phyloP scores from a whole-genome alignment of 2,113 vertebrate genomes.

The Perccottus glenii region DNA sequence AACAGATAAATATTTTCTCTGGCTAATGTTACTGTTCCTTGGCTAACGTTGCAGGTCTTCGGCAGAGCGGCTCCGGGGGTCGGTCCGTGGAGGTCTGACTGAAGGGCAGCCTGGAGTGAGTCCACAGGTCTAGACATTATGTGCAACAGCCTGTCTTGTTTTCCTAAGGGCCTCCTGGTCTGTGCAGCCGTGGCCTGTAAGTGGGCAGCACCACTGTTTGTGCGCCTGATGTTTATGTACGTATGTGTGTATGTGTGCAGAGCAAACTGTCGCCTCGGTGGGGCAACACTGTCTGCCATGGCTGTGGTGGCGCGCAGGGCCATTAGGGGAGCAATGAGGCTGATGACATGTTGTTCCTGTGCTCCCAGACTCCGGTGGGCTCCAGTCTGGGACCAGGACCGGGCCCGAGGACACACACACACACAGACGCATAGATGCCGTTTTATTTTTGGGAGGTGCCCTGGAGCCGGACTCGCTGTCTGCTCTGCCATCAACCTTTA shows the following conservation, averaged over 20 bases:
- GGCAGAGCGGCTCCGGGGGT: constrained; percentile 34
- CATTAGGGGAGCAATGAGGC: constrained; percentile 75
- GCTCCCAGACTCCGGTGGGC: constrained; percentile 63
- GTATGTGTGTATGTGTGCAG: constrained; percentile 40
- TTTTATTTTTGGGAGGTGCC: constrained; percentile 78
- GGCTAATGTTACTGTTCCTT: constrained; percentile 34
- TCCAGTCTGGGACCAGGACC: constrained; percentile 46
- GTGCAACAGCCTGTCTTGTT: constrained; percentile 66
- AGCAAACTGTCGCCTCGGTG: constrained; percentile 61
- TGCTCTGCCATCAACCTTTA: constrained; percentile 67
- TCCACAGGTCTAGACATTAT: constrained; percentile 70
- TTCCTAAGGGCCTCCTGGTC: constrained; percentile 69
- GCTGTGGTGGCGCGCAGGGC: constrained; percentile 62
- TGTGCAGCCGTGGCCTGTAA: constrained; percentile 54
- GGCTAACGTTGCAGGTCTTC: constrained; percentile 32
- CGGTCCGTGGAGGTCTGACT: constrained; percentile 46
- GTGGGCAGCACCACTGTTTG: constrained; percentile 51
- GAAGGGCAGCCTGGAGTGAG: constrained; percentile 46
- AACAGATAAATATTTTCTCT: constrained; percentile 47
- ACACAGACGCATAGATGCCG: constrained; percentile 49
- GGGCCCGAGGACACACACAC: constrained; percentile 64
- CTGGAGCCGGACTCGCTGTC: constrained; percentile 80
- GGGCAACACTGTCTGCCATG: constrained; percentile 66
- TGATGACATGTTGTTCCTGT: constrained; percentile 82
- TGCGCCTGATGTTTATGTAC: constrained; percentile 21